These are phyloP conservation scores for Chondrosia reniformis DNA, from an alignment of 37 sponge, comb jelly and placozoan species.

Conservation along the genomic window DNA sequence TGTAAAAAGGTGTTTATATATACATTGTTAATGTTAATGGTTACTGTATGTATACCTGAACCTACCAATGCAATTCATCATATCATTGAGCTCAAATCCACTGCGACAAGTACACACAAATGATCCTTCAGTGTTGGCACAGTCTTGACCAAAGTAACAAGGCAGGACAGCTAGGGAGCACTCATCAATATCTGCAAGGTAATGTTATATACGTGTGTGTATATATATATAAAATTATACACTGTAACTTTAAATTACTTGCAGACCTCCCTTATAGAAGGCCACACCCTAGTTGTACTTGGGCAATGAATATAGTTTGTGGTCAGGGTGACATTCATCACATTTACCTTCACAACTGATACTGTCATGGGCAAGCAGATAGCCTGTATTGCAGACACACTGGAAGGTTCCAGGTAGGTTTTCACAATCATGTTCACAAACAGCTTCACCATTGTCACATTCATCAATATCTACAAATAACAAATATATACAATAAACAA, in stretches of 20 bases:
- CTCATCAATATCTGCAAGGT: conserved; percentile 1
- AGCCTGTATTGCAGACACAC: conserved; percentile 7
- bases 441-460: neutral
- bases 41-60: neutral
- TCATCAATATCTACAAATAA: conserved; percentile 1
- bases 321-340: neutral
- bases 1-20: neutral
- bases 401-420: conserved; percentile 3
- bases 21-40: neutral
- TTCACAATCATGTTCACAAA: neutral
- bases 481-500: neutral
- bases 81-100: neutral
- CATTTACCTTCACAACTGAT: neutral
- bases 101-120: neutral
- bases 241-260: too few relatives aligned
- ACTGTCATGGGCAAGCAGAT: neutral
- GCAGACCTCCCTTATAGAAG: neutral
- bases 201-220: neutral
- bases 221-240: neutral
- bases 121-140: neutral
- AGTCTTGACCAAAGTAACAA: neutral
- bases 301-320: neutral
- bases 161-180: neutral
- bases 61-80: neutral
- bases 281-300: neutral